Conservation (phyloP, 1,140 invertebrate genomes). For the Magallana angulata region DNA sequence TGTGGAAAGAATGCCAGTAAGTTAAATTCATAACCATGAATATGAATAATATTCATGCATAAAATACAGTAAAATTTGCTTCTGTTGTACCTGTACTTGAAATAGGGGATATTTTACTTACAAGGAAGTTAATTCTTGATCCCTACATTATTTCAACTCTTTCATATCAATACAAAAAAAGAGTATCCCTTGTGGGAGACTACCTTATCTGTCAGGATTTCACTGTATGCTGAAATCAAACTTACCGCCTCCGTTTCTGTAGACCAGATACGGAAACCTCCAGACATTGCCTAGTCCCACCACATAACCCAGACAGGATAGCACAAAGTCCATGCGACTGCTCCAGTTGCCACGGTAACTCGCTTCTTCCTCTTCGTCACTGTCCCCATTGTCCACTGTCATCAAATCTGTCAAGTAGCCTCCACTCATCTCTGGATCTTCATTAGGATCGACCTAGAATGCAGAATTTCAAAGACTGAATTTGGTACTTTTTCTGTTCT, state of each 20-base stretch:
- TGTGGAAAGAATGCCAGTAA: no score
- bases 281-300: constrained; percentile 92
- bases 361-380: constrained; percentile 67
- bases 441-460: constrained; percentile 43
- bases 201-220: no score
- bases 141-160: no score
- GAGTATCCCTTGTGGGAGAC: no score
- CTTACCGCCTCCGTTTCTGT: constrained; percentile 94
- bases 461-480: background rate
- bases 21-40: no score
- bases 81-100: no score
- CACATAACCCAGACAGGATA: constrained; percentile 80
- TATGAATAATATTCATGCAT: no score
- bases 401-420: constrained; percentile 71
- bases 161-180: no score
- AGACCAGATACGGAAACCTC: constrained; percentile 96
- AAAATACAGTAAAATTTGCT: no score
- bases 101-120: no score
- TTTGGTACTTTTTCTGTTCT: background rate
- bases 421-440: constrained; percentile 60
- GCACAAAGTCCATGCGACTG: constrained; percentile 79
- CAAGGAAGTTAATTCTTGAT: no score
- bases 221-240: no score
- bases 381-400: constrained; percentile 70
- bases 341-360: constrained; percentile 73